These are phyloP conservation scores for Galerucella calmariensis DNA, from an alignment of 2,888 invertebrate species.

Conservation along the genomic window DNA sequence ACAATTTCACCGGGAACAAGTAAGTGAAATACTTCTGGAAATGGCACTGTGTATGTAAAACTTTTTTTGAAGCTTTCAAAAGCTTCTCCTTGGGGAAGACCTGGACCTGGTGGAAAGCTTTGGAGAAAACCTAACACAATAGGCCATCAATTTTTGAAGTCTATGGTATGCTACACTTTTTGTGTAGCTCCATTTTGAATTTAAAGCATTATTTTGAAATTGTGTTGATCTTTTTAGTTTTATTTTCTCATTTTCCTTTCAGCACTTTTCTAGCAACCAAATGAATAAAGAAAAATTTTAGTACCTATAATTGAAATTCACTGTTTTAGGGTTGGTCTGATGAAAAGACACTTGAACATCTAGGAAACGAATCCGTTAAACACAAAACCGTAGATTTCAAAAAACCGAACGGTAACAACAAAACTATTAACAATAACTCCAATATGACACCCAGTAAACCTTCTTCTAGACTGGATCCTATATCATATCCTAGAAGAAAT, in stretches of 20 bases:
- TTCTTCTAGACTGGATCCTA: conserved; percentile 44
- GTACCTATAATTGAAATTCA: too few species aligned
- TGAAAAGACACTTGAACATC: conserved; percentile 58
- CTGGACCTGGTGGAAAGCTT: conserved; percentile 77
- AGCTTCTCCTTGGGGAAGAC: conserved; percentile 73
- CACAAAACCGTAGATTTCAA: conserved; percentile 37
- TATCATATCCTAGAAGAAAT: conserved; percentile 46
- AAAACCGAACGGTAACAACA: conserved; percentile 38
- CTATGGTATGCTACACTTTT: conserved; percentile 72
- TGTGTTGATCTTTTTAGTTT: background rate
- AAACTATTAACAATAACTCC: conserved; percentile 40
- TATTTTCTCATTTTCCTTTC: background rate
- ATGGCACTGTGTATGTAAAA: conserved; percentile 41
- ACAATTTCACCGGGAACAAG: conserved; percentile 70
- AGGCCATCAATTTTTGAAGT: conserved; percentile 80
- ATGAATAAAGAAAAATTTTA: too few species aligned
- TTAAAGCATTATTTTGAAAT: background rate
- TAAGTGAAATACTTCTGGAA: conserved; percentile 58
- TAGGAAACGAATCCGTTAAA: conserved; percentile 52
- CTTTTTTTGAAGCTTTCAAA: conserved; percentile 55
- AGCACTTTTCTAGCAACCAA: too few species aligned
- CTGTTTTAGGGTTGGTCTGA: conserved; percentile 63
- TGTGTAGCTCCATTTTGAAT: conserved; percentile 52
- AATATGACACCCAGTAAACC: conserved; percentile 42
- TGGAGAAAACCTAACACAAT: conserved; percentile 81